These are phyloP conservation scores for Alosa alosa DNA, from an alignment of 2,113 vertebrate species.

Conservation along the genomic window DNA sequence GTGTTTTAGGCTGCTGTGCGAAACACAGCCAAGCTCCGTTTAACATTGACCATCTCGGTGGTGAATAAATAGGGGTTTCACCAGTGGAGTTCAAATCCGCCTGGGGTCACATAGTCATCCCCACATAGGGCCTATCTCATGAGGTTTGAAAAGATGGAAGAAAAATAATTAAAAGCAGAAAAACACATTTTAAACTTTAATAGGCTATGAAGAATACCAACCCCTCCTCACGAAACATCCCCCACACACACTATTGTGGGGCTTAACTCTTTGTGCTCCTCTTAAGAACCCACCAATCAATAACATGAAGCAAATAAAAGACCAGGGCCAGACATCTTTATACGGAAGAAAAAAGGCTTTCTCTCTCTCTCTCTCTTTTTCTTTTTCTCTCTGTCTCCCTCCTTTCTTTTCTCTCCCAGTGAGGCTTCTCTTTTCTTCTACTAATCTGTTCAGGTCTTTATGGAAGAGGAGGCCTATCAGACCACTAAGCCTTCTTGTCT, in stretches of 20 bases:
- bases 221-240: conserved; percentile 17
- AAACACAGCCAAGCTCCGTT: conserved; percentile 54
- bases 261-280: conserved; percentile 66
- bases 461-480: conserved; percentile 22
- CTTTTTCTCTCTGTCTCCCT: background rate
- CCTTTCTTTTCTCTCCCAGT: background rate
- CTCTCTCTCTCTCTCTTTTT: background rate
- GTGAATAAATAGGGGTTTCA: conserved; percentile 54
- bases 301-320: conserved; percentile 46
- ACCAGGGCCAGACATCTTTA: conserved; percentile 61
- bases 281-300: conserved; percentile 54
- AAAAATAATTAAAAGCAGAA: conserved; percentile 46
- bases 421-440: conserved; percentile 46
- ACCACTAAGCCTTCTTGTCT: conserved; percentile 26
- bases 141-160: conserved; percentile 49
- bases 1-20: background rate
- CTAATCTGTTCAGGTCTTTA: conserved; percentile 56
- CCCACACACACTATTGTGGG: conserved; percentile 41
- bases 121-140: conserved; percentile 36
- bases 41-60: conserved; percentile 42
- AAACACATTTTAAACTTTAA: conserved; percentile 60
- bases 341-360: conserved; percentile 47
- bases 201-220: conserved; percentile 54
- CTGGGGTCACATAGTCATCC: conserved; percentile 57
- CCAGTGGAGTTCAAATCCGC: conserved; percentile 53